Base-by-base conservation (phyloP, 2,888 invertebrate species). In the Megalurothrips usitatus region DNA sequence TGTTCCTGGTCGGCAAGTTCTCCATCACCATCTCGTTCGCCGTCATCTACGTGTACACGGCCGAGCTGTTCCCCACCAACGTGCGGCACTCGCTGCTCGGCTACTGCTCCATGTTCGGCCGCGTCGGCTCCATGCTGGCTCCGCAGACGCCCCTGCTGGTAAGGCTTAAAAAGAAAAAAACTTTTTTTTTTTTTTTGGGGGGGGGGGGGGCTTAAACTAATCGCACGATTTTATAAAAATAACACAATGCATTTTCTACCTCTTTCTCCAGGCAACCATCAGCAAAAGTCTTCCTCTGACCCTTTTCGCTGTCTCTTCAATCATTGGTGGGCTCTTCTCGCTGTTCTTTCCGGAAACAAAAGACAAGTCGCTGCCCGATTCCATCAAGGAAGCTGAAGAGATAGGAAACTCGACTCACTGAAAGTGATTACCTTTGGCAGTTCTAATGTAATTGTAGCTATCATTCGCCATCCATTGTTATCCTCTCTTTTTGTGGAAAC, bases 311-410 rank as follows among this genome's bases (percentile, higher is more conserved):
- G 87, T 86, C 1, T 90, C 92, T 89, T 90, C 91, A 79, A 84
- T 91, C 6, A 85, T 91, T 79, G 92, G 92, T 78, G 92, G 91
- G 23, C 82, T 89, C n/a, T 85, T 93, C 81, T 90, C 92, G 0
- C 86, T 93, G 28, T 87, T 91, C 84, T 90, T 93, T 81, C 94
- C 94, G 0, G 94, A 94, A 86, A 94, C 94, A 0, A 87, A 90
- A 80, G 92, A 92, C 84, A 89, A 90, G 83, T 90, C 91, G 83
- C 86, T 89, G 80, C 89, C 89, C 4, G 93, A 94, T 87, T 93
- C 93, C 1, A 90, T 93, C 43, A 90, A 90, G 83, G 92, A 93
- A 84, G 93, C 93, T 0, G 92, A 91, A 86, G 89, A 89, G 82
- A 87, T 89, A 79, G 88, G 88, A 28, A 84, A 78, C 75, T 75